Evolutionary conservation across 1,140 invertebrate species (phyloP).

Genomic region (Drosophila malerkotliana): DNA sequence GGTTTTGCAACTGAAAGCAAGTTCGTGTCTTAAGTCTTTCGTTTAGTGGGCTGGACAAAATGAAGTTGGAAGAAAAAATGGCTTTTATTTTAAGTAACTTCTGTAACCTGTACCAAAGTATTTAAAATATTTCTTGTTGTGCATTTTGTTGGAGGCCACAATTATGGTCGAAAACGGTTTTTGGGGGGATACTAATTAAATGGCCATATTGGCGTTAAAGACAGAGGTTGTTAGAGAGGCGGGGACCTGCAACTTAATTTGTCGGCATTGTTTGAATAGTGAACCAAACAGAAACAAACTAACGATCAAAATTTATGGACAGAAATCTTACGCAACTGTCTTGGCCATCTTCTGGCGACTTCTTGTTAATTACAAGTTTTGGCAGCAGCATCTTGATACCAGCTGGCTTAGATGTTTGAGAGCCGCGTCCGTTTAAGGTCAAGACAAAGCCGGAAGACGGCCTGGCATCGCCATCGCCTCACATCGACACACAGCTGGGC

Average conservation of each 20-base stretch:
- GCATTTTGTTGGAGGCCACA: background rate
- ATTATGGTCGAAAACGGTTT: conserved; percentile 22
- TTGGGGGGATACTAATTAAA: conserved; percentile 56
- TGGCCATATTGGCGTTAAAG: conserved; percentile 33
- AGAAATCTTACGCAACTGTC: conserved; percentile 59
- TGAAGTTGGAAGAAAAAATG: background rate
- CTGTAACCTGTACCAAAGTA: conserved; percentile 7
- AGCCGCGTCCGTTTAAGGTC: conserved; percentile 67
- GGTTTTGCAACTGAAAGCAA: conserved; percentile 48
- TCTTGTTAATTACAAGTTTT: conserved; percentile 68
- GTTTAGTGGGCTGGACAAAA: conserved; percentile 21
- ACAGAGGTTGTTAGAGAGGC: background rate
- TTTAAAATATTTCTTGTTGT: conserved; percentile 19
- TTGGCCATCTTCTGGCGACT: conserved; percentile 51
- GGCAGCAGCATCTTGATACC: conserved; percentile 46
- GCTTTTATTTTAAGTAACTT: no score
- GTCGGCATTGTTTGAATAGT: conserved; percentile 48
- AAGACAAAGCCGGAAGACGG: conserved; percentile 70
- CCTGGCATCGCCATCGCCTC: background rate
- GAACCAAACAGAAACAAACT: conserved; percentile 1
- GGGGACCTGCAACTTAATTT: conserved; percentile 30
- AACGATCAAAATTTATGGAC: conserved; percentile 3
- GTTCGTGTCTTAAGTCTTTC: conserved; percentile 74
- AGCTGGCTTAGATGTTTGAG: conserved; percentile 10
- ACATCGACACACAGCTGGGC: conserved; percentile 29